Base-by-base conservation (phyloP, 2,797 vertebrate species). In the Poecilia picta region DNA sequence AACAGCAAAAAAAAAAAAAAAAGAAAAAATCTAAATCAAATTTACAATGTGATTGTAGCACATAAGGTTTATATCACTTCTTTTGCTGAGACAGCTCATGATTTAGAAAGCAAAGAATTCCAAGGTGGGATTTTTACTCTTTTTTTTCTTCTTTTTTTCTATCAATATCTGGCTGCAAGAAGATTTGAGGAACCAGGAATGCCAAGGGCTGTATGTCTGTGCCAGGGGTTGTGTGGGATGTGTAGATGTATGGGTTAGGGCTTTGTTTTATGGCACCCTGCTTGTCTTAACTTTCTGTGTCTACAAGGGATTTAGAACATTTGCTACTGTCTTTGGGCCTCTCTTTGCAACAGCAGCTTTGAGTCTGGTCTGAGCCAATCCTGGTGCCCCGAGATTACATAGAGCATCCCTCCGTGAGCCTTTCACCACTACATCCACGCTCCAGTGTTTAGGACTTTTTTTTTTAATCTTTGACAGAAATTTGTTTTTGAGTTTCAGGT, bases 231-330 rank as follows among this genome's bases (percentile, higher is more conserved):
- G 93, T 93, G 94, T 95, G 94, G 95, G 94, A 93, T 93, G 93
- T 89, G 87, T 92, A 93, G 93, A 95, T 95, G 94, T 95, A 96
- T 94, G 92, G 91, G 88, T 86, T 89, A 89, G 68, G 89, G 87
- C 90, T 92, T 93, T 95, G 91, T 96, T 96, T 96, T 92, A 95
- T 89, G 88, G 93, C 91, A 79, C 88, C 86, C 89, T 91, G 91
- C 91, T 94, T 93, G 94, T 95, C 93, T 95, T 94, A 93, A 95
- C 93, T 92, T 95, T 93, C 87, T 89, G 92, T 85, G 84, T 93
- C 90, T 90, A 94, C 90, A 74, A 90, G 89, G 92, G 91, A 95
- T 94, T 94, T 94, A 79, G 90, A 92, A 92, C 89, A 93, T 92
- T 74, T 92, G 93, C 90, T 84, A 87, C 93, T 93, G 90, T 95